A percentile compares a stretch with the other conserved stretches of the same genome.
These are phyloP conservation scores for Fringilla coelebs DNA, from an alignment of 2,797 vertebrate genomes.

Conservation along the genomic window DNA sequence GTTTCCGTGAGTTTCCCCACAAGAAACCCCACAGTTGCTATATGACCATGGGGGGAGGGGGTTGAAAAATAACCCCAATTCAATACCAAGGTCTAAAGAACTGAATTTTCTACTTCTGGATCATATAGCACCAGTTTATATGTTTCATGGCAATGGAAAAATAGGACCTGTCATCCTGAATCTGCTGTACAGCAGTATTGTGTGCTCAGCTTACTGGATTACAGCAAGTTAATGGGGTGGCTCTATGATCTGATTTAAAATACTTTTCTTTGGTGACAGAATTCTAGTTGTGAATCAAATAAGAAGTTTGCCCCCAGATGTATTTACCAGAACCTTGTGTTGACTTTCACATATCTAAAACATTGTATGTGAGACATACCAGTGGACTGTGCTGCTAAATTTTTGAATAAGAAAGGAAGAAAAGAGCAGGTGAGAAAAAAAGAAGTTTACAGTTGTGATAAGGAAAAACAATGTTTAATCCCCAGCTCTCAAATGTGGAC, in stretches of 20 bases:
- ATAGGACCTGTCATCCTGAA: neutral
- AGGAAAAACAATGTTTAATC: neutral
- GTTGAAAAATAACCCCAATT: neutral
- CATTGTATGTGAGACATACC: neutral
- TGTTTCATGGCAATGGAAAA: neutral
- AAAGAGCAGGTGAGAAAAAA: neutral
- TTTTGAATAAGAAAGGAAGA: neutral
- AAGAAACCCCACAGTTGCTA: neutral
- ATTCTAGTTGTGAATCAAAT: neutral
- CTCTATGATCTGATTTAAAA: neutral
- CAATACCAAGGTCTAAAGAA: neutral
- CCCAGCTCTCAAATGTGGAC: neutral
- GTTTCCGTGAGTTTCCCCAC: neutral
- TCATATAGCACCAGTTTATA: neutral
- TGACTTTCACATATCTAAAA: neutral
- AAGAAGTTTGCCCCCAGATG: neutral
- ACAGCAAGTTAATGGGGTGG: neutral
- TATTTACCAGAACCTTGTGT: neutral
- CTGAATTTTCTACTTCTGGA: neutral
- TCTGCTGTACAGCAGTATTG: fast-evolving
- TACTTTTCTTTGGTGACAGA: neutral
- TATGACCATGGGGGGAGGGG: fast-evolving
- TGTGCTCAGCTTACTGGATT: neutral
- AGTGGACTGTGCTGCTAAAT: neutral
- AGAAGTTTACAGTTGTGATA: neutral